Evolutionary conservation across 35 echinoderm and acorn worm genomes (phyloP).

Genomic region (Heliocidaris erythrogramma): DNA sequence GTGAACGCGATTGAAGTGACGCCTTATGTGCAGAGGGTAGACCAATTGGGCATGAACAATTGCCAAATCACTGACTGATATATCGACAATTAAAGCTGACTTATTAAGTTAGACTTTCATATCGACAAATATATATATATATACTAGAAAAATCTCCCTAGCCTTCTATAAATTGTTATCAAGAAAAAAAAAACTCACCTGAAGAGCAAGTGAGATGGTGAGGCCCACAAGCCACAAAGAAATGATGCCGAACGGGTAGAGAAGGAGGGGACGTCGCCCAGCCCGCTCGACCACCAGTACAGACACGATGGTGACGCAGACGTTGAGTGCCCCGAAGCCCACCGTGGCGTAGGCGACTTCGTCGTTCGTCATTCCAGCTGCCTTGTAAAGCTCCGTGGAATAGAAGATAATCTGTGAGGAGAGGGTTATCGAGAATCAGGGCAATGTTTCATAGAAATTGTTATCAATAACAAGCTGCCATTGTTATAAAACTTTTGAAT

Average conservation of each 20-base stretch:
- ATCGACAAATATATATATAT: too few species aligned
- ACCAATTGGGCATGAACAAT: too few species aligned
- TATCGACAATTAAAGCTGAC: too few species aligned
- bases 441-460: neutral
- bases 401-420: constrained; percentile 81
- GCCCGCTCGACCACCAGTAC: constrained; percentile 70
- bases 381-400: constrained; percentile 68
- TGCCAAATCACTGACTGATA: too few species aligned
- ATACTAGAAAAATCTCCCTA: too few species aligned
- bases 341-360: constrained; percentile 74
- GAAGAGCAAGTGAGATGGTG: constrained; percentile 72
- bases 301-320: constrained; percentile 78
- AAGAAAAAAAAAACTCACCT: constrained; percentile 53
- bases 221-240: constrained; percentile 59
- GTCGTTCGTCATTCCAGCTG: constrained; percentile 58
- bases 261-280: constrained; percentile 68
- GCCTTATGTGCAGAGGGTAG: too few species aligned
- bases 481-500: too few species aligned
- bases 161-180: too few species aligned
- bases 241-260: constrained; percentile 74
- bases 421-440: neutral
- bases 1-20: too few species aligned
- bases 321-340: constrained; percentile 74
- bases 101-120: too few species aligned
- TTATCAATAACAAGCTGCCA: too few species aligned